These are phyloP conservation scores for Cirrhinus molitorella DNA, from an alignment of 2,797 vertebrate genomes.

Conservation along the genomic window DNA sequence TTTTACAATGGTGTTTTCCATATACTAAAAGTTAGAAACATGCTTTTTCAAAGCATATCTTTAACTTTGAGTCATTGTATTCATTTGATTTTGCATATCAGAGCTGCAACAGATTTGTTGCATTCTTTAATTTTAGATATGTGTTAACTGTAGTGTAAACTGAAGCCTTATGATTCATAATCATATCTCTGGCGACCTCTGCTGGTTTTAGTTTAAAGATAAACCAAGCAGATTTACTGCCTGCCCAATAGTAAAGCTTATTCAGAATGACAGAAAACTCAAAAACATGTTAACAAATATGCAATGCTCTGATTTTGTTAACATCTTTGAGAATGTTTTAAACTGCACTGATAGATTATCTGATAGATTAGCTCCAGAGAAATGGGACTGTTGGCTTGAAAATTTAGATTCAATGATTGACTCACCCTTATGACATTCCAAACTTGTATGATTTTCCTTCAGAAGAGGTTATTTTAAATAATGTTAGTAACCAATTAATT, in stretches of 20 bases:
- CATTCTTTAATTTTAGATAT: not conserved
- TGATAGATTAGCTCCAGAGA: not conserved
- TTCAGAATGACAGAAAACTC: not conserved
- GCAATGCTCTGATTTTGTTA: not conserved
- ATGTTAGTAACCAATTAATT: not conserved
- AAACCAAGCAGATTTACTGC: not conserved
- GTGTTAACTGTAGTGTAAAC: too few relatives aligned
- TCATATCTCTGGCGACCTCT: conserved; percentile 48
- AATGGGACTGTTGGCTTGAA: too few relatives aligned
- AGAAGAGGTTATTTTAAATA: not conserved
- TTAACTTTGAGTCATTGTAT: not conserved
- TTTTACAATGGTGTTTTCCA: not conserved
- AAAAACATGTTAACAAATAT: not conserved
- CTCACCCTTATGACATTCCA: not conserved
- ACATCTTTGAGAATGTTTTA: not conserved
- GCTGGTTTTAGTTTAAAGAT: conserved; percentile 17
- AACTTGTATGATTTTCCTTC: not conserved
- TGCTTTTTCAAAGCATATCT: not conserved
- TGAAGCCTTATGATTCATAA: not conserved
- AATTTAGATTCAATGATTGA: not conserved
- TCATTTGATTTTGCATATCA: not conserved
- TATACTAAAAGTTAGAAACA: not conserved
- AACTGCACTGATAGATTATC: not conserved
- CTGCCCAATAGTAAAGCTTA: not conserved
- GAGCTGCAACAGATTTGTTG: not conserved